These are phyloP conservation scores for Drosophila trapezifrons DNA, from an alignment of 1,140 invertebrate species.

Conservation along the genomic window DNA sequence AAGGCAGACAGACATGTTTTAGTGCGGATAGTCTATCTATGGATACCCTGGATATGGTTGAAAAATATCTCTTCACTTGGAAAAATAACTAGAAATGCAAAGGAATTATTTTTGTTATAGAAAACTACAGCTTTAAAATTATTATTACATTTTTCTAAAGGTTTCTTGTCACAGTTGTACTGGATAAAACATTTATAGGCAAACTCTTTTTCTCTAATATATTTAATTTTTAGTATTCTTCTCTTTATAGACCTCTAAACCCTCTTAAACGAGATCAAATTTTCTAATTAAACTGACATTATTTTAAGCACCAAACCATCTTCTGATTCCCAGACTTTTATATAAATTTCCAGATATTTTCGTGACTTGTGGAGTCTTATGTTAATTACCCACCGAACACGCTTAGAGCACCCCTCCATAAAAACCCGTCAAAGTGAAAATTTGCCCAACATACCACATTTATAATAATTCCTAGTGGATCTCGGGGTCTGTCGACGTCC, in stretches of 20 bases:
- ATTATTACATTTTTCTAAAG: too few relatives aligned
- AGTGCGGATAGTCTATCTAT: not conserved
- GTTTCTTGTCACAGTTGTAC: too few relatives aligned
- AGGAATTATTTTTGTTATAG: not conserved
- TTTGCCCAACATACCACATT: constrained; percentile 5
- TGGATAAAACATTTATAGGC: not conserved
- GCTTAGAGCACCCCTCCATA: not conserved
- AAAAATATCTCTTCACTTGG: not conserved
- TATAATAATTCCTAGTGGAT: constrained; percentile 6
- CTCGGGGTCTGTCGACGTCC: not conserved
- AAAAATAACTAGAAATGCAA: not conserved
- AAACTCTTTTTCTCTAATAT: not conserved
- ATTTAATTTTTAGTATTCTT: too few relatives aligned
- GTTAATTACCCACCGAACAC: not conserved
- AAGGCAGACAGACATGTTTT: not conserved
- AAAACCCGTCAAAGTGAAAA: constrained; percentile 6
- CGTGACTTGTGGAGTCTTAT: not conserved
- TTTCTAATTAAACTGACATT: not conserved
- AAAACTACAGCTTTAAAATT: not conserved
- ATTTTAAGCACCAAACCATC: not conserved
- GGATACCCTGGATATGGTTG: not conserved
- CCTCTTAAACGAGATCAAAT: not conserved
- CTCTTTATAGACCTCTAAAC: not conserved
- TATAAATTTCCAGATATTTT: not conserved
- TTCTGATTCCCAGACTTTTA: not conserved